Evolutionary conservation across 2,113 vertebrate genomes (phyloP).

Genomic region (Amblyornis subalaris): DNA sequence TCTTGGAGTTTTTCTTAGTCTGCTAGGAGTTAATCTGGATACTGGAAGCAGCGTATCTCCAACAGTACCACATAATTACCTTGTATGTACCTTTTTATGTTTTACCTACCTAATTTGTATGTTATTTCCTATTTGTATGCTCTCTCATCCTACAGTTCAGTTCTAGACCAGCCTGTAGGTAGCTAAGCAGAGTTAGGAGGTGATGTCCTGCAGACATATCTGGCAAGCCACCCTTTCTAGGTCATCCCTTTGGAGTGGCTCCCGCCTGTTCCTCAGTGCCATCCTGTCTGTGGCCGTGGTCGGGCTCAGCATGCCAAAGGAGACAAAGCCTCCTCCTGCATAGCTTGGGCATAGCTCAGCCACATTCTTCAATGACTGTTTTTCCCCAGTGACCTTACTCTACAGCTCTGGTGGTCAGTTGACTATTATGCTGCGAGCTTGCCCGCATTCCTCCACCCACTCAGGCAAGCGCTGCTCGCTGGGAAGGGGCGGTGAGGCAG

Average conservation of each 20-base stretch:
- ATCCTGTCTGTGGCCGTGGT: constrained; percentile 1
- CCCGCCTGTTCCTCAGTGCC: background rate
- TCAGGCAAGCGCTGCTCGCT: constrained; percentile 43
- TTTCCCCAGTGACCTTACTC: constrained; percentile 58
- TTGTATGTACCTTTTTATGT: background rate
- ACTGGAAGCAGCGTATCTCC: background rate
- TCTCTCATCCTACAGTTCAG: background rate
- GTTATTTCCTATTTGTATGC: background rate
- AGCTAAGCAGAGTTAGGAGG: background rate
- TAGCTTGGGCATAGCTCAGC: constrained; percentile 58
- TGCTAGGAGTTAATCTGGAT: background rate
- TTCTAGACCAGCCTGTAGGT: background rate
- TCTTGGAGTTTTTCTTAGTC: background rate
- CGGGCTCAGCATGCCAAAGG: constrained; percentile 26
- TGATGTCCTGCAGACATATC: background rate
- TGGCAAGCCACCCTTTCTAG: background rate
- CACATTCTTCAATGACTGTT: constrained; percentile 48
- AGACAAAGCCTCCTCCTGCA: constrained; percentile 49
- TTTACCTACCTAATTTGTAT: background rate
- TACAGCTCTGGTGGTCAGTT: constrained; percentile 53
- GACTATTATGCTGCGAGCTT: constrained; percentile 49
- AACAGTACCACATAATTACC: background rate
- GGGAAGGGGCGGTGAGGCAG: constrained; percentile 34
- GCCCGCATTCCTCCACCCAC: constrained; percentile 61
- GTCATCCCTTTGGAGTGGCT: background rate